Conservation (phyloP, 2,797 vertebrate genomes). For the Staurois parvus region DNA sequence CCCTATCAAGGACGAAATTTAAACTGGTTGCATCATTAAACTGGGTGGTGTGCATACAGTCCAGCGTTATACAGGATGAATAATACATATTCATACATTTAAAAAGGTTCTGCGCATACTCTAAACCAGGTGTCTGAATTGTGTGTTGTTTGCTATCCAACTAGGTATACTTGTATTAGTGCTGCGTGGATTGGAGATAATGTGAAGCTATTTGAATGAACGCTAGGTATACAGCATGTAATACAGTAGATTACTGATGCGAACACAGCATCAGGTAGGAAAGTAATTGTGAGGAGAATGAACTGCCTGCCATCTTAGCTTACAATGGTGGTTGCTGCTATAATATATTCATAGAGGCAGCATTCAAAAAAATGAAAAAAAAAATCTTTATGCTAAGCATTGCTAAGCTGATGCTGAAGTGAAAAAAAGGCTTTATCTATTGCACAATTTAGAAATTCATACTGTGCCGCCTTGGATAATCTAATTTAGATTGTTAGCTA, state of each 20-base stretch:
- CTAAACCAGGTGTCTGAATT: not conserved
- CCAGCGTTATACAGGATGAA: not conserved
- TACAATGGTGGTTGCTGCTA: constrained; percentile 39
- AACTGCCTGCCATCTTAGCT: constrained; percentile 53
- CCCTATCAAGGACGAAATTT: too few species aligned
- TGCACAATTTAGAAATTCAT: not conserved
- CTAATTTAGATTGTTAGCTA: not conserved
- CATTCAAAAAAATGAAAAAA: not conserved
- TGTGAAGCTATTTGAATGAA: constrained; percentile 24
- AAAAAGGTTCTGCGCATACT: not conserved
- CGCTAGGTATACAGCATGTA: constrained; percentile 31
- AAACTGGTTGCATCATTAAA: not conserved
- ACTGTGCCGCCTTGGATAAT: not conserved
- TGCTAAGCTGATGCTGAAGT: constrained; percentile 9
- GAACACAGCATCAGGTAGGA: constrained; percentile 25
- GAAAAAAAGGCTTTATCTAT: constrained; percentile 3
- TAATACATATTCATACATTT: not conserved
- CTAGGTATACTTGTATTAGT: not conserved
- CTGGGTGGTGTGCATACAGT: not conserved
- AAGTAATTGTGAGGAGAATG: constrained; percentile 51
- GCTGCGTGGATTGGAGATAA: constrained; percentile 24
- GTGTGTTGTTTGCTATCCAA: not conserved
- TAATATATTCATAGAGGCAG: constrained; percentile 50
- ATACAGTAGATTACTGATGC: constrained; percentile 45
- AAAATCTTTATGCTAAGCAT: constrained; percentile 8